These are phyloP conservation scores for Chalcis sispes DNA, from an alignment of 2,888 invertebrate species.

Conservation along the genomic window DNA sequence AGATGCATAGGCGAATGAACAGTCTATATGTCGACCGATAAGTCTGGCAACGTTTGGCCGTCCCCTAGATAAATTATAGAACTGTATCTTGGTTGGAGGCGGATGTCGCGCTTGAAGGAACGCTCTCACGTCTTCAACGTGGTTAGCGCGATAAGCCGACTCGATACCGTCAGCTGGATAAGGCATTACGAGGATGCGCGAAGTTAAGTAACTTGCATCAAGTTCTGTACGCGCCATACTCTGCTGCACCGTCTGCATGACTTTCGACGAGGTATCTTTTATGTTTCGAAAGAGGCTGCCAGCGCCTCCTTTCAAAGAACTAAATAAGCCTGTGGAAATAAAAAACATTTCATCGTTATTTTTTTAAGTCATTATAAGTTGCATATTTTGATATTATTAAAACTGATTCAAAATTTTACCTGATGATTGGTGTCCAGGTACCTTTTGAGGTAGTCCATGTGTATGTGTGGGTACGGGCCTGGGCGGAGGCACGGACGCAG, in stretches of 20 bases:
- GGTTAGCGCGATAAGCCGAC: slow-evolving; percentile 93
- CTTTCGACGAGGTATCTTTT: slow-evolving; percentile 96
- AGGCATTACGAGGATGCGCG: slow-evolving; percentile 94
- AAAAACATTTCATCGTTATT: no score
- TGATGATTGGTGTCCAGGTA: slow-evolving; percentile 44
- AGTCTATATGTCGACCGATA: slow-evolving; percentile 80
- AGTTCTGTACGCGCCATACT: slow-evolving; percentile 91
- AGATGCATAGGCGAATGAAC: slow-evolving; percentile 83
- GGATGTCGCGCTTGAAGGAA: slow-evolving; percentile 88
- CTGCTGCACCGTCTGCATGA: slow-evolving; percentile 97
- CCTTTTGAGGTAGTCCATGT: slow-evolving; percentile 44
- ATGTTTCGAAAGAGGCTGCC: slow-evolving; percentile 92
- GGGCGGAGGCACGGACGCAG: slow-evolving; percentile 66
- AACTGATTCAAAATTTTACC: slow-evolving; percentile 12
- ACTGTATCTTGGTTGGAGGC: slow-evolving; percentile 83
- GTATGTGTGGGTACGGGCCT: slow-evolving; percentile 54
- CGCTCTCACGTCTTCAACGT: slow-evolving; percentile 92
- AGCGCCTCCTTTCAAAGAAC: slow-evolving; percentile 93
- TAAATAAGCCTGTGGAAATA: slow-evolving; percentile 82
- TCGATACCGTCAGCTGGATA: slow-evolving; percentile 96
- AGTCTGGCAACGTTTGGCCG: slow-evolving; percentile 78
- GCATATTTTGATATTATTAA: neutral
- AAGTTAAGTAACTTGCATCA: slow-evolving; percentile 95
- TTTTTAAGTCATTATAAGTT: neutral
- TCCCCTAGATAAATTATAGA: slow-evolving; percentile 88